Percentiles rank a stretch among this genome's conserved stretches.
Evolutionary conservation across 2,797 vertebrate genomes (phyloP).

Genomic region (Pseudomugil tenellus): DNA sequence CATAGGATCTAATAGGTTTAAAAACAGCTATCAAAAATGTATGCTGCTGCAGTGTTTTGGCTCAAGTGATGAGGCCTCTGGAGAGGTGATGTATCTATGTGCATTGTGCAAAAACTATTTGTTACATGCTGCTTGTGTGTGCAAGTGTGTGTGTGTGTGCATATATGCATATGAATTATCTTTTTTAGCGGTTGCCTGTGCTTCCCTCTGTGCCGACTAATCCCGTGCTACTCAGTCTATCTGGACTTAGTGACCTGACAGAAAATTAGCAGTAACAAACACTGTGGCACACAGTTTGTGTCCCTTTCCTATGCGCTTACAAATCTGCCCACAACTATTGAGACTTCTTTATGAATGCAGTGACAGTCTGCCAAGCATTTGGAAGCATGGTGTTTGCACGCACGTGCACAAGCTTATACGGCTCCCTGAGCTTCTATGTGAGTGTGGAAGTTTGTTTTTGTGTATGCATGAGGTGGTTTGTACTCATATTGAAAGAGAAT

Average conservation of each 20-base stretch:
- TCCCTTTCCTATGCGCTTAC: slow-evolving; percentile 47
- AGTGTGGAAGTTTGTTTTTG: slow-evolving; percentile 53
- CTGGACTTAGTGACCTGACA: slow-evolving; percentile 51
- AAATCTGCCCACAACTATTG: slow-evolving; percentile 55
- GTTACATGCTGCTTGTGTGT: slow-evolving; percentile 2
- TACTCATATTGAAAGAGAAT: slow-evolving; percentile 42
- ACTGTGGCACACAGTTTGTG: slow-evolving; percentile 25
- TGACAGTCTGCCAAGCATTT: slow-evolving; percentile 57
- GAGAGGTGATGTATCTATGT: slow-evolving; percentile 55
- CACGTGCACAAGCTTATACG: slow-evolving; percentile 55
- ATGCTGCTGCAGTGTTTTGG: slow-evolving; percentile 67
- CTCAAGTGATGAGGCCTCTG: slow-evolving; percentile 71
- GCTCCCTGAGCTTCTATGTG: slow-evolving; percentile 50
- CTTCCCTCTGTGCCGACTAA: slow-evolving; percentile 47
- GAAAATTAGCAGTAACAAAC: slow-evolving; percentile 61
- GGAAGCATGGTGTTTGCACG: slow-evolving; percentile 44
- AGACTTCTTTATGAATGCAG: slow-evolving; percentile 47
- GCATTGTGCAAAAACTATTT: slow-evolving; percentile 35
- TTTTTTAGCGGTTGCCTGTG: slow-evolving; percentile 35
- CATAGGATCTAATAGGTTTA: slow-evolving; percentile 73
- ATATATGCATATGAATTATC: slow-evolving; percentile 43
- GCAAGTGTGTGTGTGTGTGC: slow-evolving; percentile 17
- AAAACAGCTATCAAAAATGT: slow-evolving; percentile 72
- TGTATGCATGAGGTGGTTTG: slow-evolving; percentile 32
- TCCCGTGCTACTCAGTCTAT: slow-evolving; percentile 40